These are phyloP conservation scores for Cryptotermes secundus DNA, from an alignment of 1,140 invertebrate genomes.

Conservation along the genomic window DNA sequence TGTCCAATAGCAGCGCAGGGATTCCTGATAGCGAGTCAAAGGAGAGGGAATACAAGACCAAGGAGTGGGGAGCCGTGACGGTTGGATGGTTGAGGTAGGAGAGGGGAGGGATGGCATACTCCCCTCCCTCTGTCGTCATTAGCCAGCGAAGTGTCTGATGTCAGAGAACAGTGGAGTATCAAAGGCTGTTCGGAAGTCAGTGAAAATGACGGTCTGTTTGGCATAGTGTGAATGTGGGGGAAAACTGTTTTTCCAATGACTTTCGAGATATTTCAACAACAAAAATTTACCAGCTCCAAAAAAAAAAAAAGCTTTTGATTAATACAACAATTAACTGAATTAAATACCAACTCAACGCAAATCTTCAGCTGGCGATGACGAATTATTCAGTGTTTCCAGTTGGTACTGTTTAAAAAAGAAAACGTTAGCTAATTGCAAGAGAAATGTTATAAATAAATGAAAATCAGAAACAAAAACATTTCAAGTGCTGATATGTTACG, in stretches of 20 bases:
- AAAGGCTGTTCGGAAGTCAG: not conserved
- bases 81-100: not conserved
- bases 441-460: too few relatives aligned
- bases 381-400: too few relatives aligned
- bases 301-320: not conserved
- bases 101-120: not conserved
- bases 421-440: too few relatives aligned
- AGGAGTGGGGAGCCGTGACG: not conserved
- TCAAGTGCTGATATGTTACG: too few relatives aligned
- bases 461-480: too few relatives aligned
- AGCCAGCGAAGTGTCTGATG: not conserved
- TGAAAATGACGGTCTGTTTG: not conserved
- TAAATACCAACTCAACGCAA: not conserved
- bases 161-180: not conserved
- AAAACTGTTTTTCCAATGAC: not conserved
- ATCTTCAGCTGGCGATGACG: too few relatives aligned
- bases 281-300: not conserved
- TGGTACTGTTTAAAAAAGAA: too few relatives aligned
- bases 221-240: not conserved
- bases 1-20: not conserved
- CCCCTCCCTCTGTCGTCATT: not conserved
- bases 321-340: not conserved
- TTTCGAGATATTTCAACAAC: not conserved
- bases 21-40: not conserved
- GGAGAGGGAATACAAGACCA: not conserved